Percentiles rank a stretch among this genome's conserved stretches.
phyloP scores from a whole-genome alignment of 2,113 vertebrate species.

The Lates calcarifer region DNA sequence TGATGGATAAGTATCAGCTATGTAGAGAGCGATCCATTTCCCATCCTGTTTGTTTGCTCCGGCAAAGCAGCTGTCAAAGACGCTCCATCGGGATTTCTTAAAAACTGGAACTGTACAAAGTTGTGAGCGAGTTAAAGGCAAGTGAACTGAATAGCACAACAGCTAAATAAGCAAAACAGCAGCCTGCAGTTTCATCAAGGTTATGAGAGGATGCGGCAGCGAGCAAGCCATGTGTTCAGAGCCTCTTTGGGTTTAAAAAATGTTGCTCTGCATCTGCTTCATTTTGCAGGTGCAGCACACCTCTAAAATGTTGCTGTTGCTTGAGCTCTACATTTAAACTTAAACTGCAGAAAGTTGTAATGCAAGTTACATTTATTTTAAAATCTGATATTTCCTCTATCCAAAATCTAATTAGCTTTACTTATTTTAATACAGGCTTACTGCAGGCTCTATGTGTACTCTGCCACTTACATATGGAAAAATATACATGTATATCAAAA shows the following conservation, averaged over 20 bases:
- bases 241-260: background rate
- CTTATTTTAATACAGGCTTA: background rate
- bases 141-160: background rate
- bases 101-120: background rate
- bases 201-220: background rate
- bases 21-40: background rate
- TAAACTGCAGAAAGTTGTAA: background rate
- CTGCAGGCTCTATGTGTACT: background rate
- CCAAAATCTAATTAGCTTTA: background rate
- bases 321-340: background rate
- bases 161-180: slow-evolving; percentile 1
- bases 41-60: background rate
- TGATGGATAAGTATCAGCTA: background rate
- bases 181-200: background rate
- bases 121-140: background rate
- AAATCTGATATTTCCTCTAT: background rate
- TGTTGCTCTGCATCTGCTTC: background rate
- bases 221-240: background rate
- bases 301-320: background rate
- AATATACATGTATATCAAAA: background rate
- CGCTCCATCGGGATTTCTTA: background rate
- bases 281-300: slow-evolving; percentile 6
- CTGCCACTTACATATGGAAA: background rate
- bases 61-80: background rate
- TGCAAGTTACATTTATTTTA: background rate